Conservation (phyloP, 1,140 invertebrate species). For the Eupristina koningsbergeri region DNA sequence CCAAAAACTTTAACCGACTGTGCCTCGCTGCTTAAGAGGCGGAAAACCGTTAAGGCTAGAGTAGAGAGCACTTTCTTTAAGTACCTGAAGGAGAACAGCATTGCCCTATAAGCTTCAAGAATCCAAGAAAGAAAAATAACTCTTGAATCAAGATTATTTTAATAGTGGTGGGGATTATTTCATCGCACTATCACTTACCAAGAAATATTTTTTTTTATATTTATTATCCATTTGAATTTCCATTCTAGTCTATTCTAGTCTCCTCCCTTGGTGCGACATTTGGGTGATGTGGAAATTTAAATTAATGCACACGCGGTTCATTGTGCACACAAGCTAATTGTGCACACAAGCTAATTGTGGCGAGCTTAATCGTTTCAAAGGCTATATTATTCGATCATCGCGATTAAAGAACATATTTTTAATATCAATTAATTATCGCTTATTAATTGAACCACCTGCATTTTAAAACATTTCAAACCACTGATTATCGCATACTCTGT, state of each 20-base stretch:
- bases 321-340: too few species aligned
- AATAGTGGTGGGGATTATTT: not conserved
- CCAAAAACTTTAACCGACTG: constrained; percentile 11
- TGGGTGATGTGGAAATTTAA: too few species aligned
- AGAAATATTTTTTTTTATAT: not conserved
- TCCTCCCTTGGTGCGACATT: too few species aligned
- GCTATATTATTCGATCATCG: not conserved
- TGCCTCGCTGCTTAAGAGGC: constrained; percentile 5
- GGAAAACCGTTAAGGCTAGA: constrained; percentile 34
- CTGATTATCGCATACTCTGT: too few species aligned
- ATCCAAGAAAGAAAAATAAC: not conserved
- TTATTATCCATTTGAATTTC: too few species aligned
- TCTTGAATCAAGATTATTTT: constrained; percentile 19
- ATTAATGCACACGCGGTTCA: too few species aligned
- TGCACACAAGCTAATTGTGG: too few species aligned
- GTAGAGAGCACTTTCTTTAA: constrained; percentile 37
- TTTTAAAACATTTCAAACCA: not conserved
- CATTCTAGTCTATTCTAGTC: too few species aligned
- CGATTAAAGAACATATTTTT: too few species aligned
- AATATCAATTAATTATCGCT: not conserved
- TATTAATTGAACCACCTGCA: not conserved
- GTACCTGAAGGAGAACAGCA: not conserved
- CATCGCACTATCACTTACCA: not conserved
- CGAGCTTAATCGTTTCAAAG: not conserved
- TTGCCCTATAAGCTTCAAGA: constrained; percentile 17